Conservation (phyloP, 2,113 vertebrate species). For the Toxostoma redivivum region DNA sequence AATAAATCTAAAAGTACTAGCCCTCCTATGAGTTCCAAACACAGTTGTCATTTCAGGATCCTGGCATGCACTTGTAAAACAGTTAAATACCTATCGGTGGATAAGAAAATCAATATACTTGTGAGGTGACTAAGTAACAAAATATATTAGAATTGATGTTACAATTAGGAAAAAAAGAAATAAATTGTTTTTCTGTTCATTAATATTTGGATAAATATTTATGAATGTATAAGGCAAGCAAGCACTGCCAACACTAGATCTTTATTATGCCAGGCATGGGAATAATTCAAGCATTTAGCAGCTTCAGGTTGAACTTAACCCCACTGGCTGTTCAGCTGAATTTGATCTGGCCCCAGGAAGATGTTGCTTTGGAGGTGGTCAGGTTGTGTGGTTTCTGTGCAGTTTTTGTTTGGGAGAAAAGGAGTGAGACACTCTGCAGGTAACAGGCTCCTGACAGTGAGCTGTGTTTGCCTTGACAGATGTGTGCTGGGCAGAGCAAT, state of each 20-base stretch:
- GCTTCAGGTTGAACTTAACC: background rate
- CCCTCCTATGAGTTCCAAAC: background rate
- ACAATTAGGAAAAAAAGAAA: conserved; percentile 62
- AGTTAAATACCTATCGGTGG: background rate
- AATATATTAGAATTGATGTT: conserved; percentile 59
- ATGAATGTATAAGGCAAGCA: conserved; percentile 20
- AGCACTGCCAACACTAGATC: conserved; percentile 14
- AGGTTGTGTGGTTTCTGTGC: background rate
- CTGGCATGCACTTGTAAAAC: conserved; percentile 24
- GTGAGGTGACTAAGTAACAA: conserved; percentile 10
- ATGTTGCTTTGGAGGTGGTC: background rate
- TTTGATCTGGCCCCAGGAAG: background rate
- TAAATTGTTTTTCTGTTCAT: conserved; percentile 42
- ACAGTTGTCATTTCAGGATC: conserved; percentile 1
- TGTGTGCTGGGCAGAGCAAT: fast-evolving
- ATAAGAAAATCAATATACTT: conserved; percentile 25
- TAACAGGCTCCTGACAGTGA: background rate
- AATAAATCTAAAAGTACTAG: background rate
- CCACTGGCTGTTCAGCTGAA: background rate
- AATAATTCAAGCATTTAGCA: conserved; percentile 21
- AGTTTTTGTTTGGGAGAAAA: background rate
- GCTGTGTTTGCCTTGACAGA: background rate
- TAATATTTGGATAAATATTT: conserved; percentile 31
- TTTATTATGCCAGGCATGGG: conserved; percentile 38
- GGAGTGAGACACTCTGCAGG: background rate